Evolutionary conservation across 2,113 vertebrate species (phyloP).

Genomic region (Mionectes macconnelli): DNA sequence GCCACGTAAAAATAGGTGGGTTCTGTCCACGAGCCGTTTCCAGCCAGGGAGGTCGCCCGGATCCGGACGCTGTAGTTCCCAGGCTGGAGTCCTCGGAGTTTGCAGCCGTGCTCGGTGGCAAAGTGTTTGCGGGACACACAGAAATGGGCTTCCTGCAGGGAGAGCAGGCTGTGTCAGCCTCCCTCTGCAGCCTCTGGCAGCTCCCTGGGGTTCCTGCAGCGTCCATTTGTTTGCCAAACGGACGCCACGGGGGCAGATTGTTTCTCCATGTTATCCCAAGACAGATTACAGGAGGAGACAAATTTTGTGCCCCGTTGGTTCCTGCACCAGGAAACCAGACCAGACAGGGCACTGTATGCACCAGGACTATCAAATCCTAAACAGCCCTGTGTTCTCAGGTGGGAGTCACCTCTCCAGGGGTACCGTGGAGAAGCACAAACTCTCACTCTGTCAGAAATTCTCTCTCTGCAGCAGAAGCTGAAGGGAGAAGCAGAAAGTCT

Average conservation of each 20-base stretch:
- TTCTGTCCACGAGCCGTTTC: conserved; percentile 94
- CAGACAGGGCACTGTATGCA: rapidly evolving
- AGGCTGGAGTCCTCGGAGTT: conserved; percentile 81
- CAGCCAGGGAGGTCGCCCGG: conserved; percentile 91
- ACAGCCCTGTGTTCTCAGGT: neutral
- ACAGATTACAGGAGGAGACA: neutral
- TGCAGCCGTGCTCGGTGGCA: conserved; percentile 77
- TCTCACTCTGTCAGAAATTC: conserved; percentile 75
- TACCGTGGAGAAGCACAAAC: neutral
- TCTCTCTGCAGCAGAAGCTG: too few relatives aligned
- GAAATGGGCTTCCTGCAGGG: conserved; percentile 75
- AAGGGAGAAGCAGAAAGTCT: conserved; percentile 7
- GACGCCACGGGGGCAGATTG: neutral
- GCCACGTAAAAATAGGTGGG: conserved; percentile 86
- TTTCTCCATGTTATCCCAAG: neutral
- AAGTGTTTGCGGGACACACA: conserved; percentile 90
- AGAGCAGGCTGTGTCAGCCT: neutral
- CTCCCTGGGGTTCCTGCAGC: neutral
- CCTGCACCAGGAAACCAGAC: neutral
- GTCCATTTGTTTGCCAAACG: rapidly evolving
- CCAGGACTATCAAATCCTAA: rapidly evolving
- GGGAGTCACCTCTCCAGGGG: rapidly evolving
- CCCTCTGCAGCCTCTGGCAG: too few relatives aligned
- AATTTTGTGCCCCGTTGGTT: neutral
- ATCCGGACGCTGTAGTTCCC: conserved; percentile 93